Evolutionary conservation across 2,797 vertebrate genomes (phyloP), one percentile per base, ranked within the genome.

Genomic region (Sciaenops ocellatus): DNA sequence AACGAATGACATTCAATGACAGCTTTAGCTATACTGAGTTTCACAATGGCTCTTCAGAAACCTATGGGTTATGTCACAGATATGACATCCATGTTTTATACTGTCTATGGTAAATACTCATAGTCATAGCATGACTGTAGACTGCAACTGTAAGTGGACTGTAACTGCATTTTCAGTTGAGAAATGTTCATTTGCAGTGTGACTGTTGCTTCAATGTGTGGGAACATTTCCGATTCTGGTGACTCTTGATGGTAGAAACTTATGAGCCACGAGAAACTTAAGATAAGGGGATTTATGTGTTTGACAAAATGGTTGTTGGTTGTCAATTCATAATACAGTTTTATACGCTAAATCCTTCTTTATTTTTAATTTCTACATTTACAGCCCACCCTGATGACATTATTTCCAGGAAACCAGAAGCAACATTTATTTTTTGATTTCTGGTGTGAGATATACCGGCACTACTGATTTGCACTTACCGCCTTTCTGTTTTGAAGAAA

Each of bases 401-500:
- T 24, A 60, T 22, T 56, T 69, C 24, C n/a, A 20, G 42, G 42
- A 5, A 24, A 24, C 7, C 44, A 12, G 30, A 1, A 18, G 20
- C 18, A 22, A 62, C 10, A 44, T 44, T 16, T 6, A 5, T 38
- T 38, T 55, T 9, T 20, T 28, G 54, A 38, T 47, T n/a, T 41
- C 20, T 17, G n/a, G 22, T 24, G 34, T 18, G 9, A 65, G 42
- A 48, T n/a, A n/a, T 7, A 26, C 30, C 8, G 41, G 3, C 16
- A 28, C 10, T 20, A 17, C 44, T 41, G 2, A 59, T 38, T 38
- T 10, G 42, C 50, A 71, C 42, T 46, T 22, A 28, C 42, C 5
- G 0, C 26, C 22, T 24, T 34, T 66, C n/a, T 70, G 22, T 72
- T 73, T 71, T 38, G 5, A 71, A 54, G 44, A 62, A 59, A 50